Base-by-base conservation (phyloP, 2,797 vertebrate genomes). In the Sciaenops ocellatus region DNA sequence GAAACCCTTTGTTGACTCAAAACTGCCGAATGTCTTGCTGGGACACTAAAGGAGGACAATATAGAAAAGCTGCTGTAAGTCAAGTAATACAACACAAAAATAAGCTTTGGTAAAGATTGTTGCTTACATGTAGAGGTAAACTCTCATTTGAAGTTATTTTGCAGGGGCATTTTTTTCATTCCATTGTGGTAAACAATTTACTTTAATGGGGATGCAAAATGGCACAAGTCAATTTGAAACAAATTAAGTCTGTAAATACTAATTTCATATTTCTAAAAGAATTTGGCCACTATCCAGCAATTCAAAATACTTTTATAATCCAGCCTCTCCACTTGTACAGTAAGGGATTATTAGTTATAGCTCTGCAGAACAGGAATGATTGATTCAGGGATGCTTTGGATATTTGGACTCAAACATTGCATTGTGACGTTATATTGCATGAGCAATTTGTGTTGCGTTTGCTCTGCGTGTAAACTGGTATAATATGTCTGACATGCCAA, bases 21-120 rank as follows among this genome's bases (percentile, higher is more conserved):
- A 99, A 90, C 97, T 98, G 78, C 98, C 98, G 0, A 99, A 99
- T 0, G 98, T 99, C 94, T 97, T 99, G 92, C 98, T 99, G 84
- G 98, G 98, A 87, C 98, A 99, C 98, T 99, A 73, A 5, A 13
- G 44, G 69, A 69, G n/a, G 34, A 1, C 1, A 54, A 69, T 0
- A 3, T 30, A 83, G n/a, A 7, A 59, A 46, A 50, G 2, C 4
- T 38, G 0, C 17, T 47, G 22, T 47, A 3, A 22, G 47, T 20
- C 1, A 65, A 41, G 10, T 5, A 15, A 57, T 9, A 24, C n/a
- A 75, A 28, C 61, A 41, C 22, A 72, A 51, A 34, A 63, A 54
- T 1, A 6, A 15, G 1, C 5, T 18, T 44, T 59, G 0, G 6
- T 15, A 44, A 38, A 24, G 24, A 11, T 8, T 60, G 2, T 12